Conservation (phyloP, 2,888 invertebrate species). For the Chymomyza amoena region DNA sequence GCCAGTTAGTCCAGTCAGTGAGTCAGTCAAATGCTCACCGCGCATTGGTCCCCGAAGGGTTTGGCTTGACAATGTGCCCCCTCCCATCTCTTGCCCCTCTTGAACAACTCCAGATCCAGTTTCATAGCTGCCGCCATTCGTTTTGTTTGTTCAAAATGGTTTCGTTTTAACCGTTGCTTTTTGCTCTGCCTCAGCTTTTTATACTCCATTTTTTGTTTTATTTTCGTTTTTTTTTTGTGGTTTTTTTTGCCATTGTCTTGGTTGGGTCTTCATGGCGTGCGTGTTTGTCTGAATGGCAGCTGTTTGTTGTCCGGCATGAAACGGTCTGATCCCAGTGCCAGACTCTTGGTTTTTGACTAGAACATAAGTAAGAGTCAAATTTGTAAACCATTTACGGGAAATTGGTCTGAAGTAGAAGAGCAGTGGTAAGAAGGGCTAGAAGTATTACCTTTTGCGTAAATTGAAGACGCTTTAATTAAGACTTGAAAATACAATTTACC, state of each 20-base stretch:
- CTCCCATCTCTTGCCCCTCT: too few species aligned
- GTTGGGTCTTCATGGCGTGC: neutral
- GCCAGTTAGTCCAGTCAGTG: conserved; percentile 20
- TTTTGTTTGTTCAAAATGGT: conserved; percentile 62
- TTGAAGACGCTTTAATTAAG: neutral
- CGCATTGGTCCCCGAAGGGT: conserved; percentile 32
- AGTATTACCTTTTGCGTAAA: neutral
- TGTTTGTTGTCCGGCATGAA: neutral
- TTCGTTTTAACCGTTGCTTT: conserved; percentile 53
- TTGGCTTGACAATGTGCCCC: conserved; percentile 58
- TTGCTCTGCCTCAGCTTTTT: conserved; percentile 13
- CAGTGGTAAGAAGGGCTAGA: neutral
- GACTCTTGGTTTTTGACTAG: neutral
- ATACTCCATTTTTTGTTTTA: conserved; percentile 16
- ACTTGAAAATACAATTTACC: neutral
- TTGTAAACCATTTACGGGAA: neutral
- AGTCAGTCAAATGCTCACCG: conserved; percentile 29
- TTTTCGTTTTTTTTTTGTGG: conserved; percentile 6
- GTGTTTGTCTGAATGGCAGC: neutral
- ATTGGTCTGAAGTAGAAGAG: neutral
- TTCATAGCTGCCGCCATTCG: conserved; percentile 27
- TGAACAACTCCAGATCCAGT: neutral
- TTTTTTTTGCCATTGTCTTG: neutral
- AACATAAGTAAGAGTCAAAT: neutral
- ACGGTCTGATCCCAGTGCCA: neutral